Conservation (phyloP, 2,888 invertebrate species). For the Corbicula japonica region DNA sequence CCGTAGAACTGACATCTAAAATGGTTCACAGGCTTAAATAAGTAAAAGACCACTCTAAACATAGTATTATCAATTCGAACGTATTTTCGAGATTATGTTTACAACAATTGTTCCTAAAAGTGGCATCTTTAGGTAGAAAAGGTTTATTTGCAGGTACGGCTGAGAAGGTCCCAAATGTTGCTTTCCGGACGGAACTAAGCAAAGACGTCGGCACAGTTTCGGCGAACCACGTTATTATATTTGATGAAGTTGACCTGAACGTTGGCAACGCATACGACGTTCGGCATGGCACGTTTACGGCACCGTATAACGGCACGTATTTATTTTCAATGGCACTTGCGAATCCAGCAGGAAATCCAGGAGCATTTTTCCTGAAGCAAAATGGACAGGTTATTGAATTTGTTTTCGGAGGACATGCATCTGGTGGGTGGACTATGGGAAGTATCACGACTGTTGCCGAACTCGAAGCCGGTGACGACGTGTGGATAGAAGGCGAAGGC, state of each 20-base stretch:
- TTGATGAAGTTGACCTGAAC: conserved; percentile 6
- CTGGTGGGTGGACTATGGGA: conserved; percentile 17
- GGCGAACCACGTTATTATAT: not conserved
- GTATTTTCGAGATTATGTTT: too few species aligned
- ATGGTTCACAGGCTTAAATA: too few species aligned
- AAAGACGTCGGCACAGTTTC: conserved; percentile 1
- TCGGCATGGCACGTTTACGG: not conserved
- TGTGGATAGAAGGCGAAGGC: conserved; percentile 14
- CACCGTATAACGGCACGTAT: conserved; percentile 8
- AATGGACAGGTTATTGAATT: conserved; percentile 12
- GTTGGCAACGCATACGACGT: conserved; percentile 1
- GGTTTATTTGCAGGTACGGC: too few species aligned
- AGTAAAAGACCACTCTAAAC: too few species aligned
- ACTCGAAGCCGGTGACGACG: conserved; percentile 1
- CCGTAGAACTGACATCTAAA: too few species aligned
- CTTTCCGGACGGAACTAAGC: conserved; percentile 1
- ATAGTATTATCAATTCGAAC: too few species aligned
- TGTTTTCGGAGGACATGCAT: conserved; percentile 8
- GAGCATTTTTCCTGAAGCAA: conserved; percentile 17
- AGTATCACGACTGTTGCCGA: conserved; percentile 1
- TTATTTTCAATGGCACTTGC: conserved; percentile 13
- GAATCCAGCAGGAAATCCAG: conserved; percentile 8
- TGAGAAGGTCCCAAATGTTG: not conserved
- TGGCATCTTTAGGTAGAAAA: too few species aligned
- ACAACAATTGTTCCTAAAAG: too few species aligned